Conservation (phyloP, 2,888 invertebrate species). For the Nemotelus nigrinus region DNA sequence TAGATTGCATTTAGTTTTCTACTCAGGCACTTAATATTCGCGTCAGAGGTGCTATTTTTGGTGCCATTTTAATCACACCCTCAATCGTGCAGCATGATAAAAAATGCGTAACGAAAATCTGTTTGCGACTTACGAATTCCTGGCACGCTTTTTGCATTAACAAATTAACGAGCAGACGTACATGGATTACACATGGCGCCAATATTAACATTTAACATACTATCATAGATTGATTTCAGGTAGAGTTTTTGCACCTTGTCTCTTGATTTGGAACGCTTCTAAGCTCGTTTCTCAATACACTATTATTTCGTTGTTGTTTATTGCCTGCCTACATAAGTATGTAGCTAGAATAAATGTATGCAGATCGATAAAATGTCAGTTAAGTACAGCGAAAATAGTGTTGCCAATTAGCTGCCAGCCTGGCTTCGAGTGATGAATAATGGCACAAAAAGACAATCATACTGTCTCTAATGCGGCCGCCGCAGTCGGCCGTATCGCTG, state of each 20-base stretch:
- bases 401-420: not conserved
- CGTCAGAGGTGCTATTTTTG: not conserved
- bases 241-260: not conserved
- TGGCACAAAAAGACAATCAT: slow-evolving; percentile 14
- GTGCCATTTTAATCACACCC: slow-evolving; percentile 6
- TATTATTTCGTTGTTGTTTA: slow-evolving; percentile 5
- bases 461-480: not conserved
- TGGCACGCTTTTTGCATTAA: slow-evolving; percentile 41
- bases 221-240: not conserved
- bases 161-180: slow-evolving; percentile 28
- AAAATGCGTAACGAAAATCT: slow-evolving; percentile 23
- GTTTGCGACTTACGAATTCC: slow-evolving; percentile 37
- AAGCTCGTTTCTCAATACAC: slow-evolving; percentile 13
- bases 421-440: slow-evolving; percentile 21
- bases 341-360: too few species aligned
- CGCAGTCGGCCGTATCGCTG: not conserved
- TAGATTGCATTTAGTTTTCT: too few species aligned
- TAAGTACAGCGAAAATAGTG: not conserved
- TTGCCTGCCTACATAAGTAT: too few species aligned
- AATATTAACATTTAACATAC: slow-evolving; percentile 39
- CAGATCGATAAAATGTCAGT: not conserved
- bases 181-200: slow-evolving; percentile 39
- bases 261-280: slow-evolving; percentile 2
- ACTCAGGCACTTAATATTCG: not conserved
- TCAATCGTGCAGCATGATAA: not conserved